Conservation (phyloP, 2,113 vertebrate species). For the Ophiodon elongatus region DNA sequence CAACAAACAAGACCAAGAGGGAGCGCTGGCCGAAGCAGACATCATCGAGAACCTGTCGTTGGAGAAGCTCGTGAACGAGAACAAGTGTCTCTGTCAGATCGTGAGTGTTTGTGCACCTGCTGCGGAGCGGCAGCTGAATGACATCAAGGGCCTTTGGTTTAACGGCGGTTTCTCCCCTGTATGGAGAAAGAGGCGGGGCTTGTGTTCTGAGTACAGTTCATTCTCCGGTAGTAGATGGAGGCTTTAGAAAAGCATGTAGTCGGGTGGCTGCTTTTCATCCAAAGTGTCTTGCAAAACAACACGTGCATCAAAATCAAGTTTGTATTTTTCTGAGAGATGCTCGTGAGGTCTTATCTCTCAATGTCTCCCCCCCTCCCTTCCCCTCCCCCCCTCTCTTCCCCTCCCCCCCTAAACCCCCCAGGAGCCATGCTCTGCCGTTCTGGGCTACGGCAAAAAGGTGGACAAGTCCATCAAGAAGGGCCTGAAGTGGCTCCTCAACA, state of each 20-base stretch:
- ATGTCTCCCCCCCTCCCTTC: neutral
- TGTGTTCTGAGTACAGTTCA: neutral
- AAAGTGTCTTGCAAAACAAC: neutral
- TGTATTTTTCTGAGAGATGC: neutral
- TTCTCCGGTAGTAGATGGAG: neutral
- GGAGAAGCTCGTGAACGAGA: conserved; percentile 94
- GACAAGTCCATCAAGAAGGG: conserved; percentile 97
- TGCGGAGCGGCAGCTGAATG: neutral
- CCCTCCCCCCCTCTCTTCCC: too few species aligned
- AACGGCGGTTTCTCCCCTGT: neutral
- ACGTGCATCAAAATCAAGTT: neutral
- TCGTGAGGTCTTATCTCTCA: neutral
- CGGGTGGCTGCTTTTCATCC: too few species aligned
- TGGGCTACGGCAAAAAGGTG: conserved; percentile 92
- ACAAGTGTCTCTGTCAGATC: conserved; percentile 96
- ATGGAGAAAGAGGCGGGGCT: neutral
- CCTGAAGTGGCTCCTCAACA: conserved; percentile 92
- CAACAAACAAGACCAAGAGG: conserved; percentile 96
- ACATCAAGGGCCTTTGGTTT: conserved; percentile 24
- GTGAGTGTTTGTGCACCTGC: conserved; percentile 85
- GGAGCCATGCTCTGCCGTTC: conserved; percentile 94
- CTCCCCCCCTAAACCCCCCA: conserved; percentile 60
- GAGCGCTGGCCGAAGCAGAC: conserved; percentile 93
- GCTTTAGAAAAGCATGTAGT: neutral
- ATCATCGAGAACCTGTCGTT: conserved; percentile 95